These are phyloP conservation scores for Drosophila insularis DNA, from an alignment of 1,140 invertebrate genomes.

Conservation along the genomic window DNA sequence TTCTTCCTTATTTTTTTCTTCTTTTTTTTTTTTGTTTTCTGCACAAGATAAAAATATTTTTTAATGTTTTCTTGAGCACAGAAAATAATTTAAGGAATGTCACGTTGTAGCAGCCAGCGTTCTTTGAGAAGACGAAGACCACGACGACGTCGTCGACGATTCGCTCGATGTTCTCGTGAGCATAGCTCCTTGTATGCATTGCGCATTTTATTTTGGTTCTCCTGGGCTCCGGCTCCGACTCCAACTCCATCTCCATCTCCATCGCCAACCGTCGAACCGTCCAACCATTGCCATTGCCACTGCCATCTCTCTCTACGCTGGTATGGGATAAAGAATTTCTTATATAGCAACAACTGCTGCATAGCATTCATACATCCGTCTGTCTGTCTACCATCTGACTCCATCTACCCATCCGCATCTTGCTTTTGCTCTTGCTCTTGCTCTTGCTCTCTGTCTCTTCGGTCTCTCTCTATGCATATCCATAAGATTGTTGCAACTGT, in stretches of 20 bases:
- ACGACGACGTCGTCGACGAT: neutral
- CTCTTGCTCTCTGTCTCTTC: conserved; percentile 1
- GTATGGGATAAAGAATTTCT: conserved; percentile 72
- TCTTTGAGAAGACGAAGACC: conserved; percentile 17
- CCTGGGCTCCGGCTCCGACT: conserved; percentile 20
- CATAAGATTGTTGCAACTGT: conserved; percentile 55
- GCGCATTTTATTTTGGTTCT: conserved; percentile 71
- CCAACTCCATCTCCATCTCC: conserved; percentile 12
- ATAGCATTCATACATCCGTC: conserved; percentile 55
- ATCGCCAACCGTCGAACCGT: too few species aligned
- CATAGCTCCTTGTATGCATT: conserved; percentile 65
- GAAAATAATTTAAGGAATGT: conserved; percentile 78
- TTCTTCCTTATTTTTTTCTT: conserved; percentile 4
- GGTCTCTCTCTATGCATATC: conserved; percentile 54
- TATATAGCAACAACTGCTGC: conserved; percentile 75
- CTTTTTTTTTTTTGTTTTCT: conserved; percentile 24
- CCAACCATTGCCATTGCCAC: too few species aligned
- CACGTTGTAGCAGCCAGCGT: conserved; percentile 58
- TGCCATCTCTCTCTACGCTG: conserved; percentile 38
- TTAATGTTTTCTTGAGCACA: conserved; percentile 79
- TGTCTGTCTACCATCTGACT: conserved; percentile 3
- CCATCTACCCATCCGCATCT: neutral
- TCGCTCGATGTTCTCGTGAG: conserved; percentile 33
- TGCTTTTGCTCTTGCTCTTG: neutral
- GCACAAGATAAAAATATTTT: conserved; percentile 78